A percentile compares a stretch with the other conserved stretches of the same genome.
Evolutionary conservation across 2,113 vertebrate genomes (phyloP).

Genomic region (Lampris incognitus): DNA sequence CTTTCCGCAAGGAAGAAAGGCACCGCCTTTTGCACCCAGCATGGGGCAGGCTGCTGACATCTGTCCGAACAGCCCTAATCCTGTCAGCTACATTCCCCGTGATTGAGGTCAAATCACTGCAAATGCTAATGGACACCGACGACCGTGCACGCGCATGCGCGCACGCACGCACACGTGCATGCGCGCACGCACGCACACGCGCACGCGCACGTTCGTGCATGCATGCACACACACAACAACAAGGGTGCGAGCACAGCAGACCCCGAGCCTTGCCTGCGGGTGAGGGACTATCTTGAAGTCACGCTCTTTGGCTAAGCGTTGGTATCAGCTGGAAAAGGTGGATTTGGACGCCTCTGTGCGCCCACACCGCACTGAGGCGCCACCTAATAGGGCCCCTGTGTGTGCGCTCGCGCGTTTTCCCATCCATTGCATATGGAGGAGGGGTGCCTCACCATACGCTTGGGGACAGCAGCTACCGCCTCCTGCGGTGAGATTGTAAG

Average conservation of each 20-base stretch:
- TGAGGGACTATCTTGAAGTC: constrained; percentile 53
- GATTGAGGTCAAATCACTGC: constrained; percentile 63
- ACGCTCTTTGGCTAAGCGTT: constrained; percentile 63
- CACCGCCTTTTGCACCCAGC: constrained; percentile 49
- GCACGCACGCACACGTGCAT: constrained; percentile 4
- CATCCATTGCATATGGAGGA: too few relatives aligned
- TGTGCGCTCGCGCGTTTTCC: constrained; percentile 9
- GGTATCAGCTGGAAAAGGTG: constrained; percentile 74
- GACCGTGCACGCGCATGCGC: too few relatives aligned
- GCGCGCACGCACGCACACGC: constrained; percentile 1
- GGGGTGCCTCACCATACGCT: too few relatives aligned
- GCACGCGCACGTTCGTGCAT: too few relatives aligned
- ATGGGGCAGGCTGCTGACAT: constrained; percentile 67
- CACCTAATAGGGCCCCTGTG: constrained; percentile 53
- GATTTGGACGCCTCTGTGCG: constrained; percentile 69
- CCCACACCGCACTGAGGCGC: constrained; percentile 48
- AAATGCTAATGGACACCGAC: constrained; percentile 58
- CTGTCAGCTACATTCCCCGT: constrained; percentile 52
- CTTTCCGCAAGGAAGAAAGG: constrained; percentile 43
- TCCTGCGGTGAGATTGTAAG: constrained; percentile 18
- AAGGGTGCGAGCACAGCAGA: constrained; percentile 8
- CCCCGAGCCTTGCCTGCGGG: constrained; percentile 50
- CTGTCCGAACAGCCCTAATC: constrained; percentile 64
- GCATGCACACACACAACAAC: constrained; percentile 1
- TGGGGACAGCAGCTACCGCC: constrained; percentile 1